Conservation (phyloP, 2,888 invertebrate species). For the Drosophila sordidula region DNA sequence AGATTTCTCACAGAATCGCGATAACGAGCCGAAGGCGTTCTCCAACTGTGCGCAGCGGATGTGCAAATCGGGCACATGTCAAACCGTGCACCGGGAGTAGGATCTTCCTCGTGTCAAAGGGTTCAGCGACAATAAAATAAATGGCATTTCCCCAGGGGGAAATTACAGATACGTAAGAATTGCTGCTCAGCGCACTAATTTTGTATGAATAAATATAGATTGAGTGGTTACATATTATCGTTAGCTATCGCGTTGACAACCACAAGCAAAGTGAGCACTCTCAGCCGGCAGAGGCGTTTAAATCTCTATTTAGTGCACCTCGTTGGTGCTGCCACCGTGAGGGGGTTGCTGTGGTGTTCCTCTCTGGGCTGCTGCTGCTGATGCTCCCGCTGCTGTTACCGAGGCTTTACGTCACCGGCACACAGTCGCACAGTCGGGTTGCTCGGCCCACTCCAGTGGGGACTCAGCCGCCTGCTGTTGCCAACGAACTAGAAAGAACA, state of each 20-base stretch:
- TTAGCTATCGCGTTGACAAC: slow-evolving; percentile 51
- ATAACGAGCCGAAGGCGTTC: background rate
- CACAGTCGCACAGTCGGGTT: slow-evolving; percentile 23
- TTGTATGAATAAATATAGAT: slow-evolving; percentile 9
- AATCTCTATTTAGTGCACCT: slow-evolving; percentile 82
- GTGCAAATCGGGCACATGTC: slow-evolving; percentile 3
- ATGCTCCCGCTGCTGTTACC: slow-evolving; percentile 26
- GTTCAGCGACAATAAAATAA: slow-evolving; percentile 24
- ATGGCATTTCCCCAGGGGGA: slow-evolving; percentile 39
- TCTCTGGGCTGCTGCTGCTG: background rate
- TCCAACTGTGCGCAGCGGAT: slow-evolving; percentile 13
- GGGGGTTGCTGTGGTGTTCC: slow-evolving; percentile 38
- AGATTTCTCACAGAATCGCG: background rate
- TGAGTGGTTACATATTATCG: slow-evolving; percentile 23
- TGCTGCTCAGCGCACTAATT: background rate
- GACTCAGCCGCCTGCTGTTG: slow-evolving; percentile 70
- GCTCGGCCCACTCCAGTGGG: slow-evolving; percentile 28
- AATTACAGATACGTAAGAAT: slow-evolving; percentile 25
- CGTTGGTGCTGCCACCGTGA: slow-evolving; percentile 16
- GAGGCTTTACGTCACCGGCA: slow-evolving; percentile 65
- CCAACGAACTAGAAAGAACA: slow-evolving; percentile 73
- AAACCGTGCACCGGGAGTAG: slow-evolving; percentile 2
- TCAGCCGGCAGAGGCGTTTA: slow-evolving; percentile 70
- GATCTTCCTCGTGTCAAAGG: slow-evolving; percentile 6
- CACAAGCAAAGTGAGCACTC: slow-evolving; percentile 50